phyloP scores from a whole-genome alignment of 1,140 invertebrate genomes.

The Probaryconus sp. region DNA sequence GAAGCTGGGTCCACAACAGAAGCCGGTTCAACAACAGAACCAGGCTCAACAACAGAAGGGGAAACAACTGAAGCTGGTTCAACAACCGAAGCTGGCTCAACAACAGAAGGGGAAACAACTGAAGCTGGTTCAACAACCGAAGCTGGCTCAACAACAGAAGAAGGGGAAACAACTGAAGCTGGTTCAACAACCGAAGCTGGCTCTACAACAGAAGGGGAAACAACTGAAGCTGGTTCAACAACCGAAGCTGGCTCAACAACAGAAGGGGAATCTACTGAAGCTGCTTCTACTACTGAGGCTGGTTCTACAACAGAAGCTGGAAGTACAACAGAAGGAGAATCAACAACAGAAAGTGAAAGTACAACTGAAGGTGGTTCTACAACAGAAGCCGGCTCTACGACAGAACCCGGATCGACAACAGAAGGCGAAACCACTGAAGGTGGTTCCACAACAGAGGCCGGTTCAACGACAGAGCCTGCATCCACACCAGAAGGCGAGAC shows the following conservation, averaged over 20 bases:
- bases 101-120: conserved; percentile 10
- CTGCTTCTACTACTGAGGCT: conserved; percentile 24
- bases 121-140: neutral
- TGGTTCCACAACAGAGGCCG: too few species aligned
- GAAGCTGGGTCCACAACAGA: conserved; percentile 35
- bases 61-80: conserved; percentile 25
- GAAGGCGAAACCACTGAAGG: too few species aligned
- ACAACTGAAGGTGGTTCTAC: conserved; percentile 16
- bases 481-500: too few species aligned
- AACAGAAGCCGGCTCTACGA: conserved; percentile 18
- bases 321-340: conserved; percentile 22
- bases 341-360: conserved; percentile 8
- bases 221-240: too few species aligned
- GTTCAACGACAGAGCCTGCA: too few species aligned
- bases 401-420: conserved; percentile 1
- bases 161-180: too few species aligned
- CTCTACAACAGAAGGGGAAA: too few species aligned
- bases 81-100: too few species aligned
- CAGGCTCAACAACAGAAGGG: conserved; percentile 19
- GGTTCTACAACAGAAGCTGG: conserved; percentile 26
- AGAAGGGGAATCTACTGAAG: conserved; percentile 34
- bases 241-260: conserved; percentile 24
- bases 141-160: too few species aligned
- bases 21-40: conserved; percentile 17
- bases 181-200: too few species aligned